Conservation (phyloP, 2,113 vertebrate genomes). For the Podarcis muralis region DNA sequence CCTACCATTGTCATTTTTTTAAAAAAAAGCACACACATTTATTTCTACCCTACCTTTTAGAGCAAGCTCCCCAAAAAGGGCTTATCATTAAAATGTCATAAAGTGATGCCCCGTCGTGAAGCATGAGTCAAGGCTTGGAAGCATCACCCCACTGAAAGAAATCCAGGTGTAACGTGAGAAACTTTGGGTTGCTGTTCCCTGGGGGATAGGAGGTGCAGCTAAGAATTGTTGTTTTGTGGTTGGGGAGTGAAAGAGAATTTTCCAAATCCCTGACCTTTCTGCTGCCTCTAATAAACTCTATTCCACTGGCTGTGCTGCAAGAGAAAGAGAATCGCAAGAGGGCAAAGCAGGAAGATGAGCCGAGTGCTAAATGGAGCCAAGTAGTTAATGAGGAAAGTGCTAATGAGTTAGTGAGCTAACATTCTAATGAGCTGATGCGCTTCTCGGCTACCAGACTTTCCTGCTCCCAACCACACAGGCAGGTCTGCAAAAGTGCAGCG, state of each 20-base stretch:
- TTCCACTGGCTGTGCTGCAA: not conserved
- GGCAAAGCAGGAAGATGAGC: constrained; percentile 54
- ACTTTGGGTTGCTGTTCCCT: not conserved
- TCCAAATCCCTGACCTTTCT: not conserved
- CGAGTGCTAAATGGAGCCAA: constrained; percentile 61
- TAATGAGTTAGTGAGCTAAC: constrained; percentile 72
- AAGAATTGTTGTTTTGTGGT: not conserved
- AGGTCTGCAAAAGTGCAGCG: not conserved
- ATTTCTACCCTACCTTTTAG: no score
- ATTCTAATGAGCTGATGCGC: constrained; percentile 66
- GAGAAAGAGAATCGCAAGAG: not conserved
- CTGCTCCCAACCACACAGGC: not conserved
- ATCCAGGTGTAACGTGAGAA: no score
- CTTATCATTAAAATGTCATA: no score
- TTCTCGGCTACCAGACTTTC: constrained; percentile 33
- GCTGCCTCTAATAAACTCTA: not conserved
- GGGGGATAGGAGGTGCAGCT: not conserved
- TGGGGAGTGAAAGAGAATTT: not conserved
- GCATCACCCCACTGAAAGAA: not conserved
- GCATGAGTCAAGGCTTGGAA: no score
- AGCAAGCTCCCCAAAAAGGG: no score
- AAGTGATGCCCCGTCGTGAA: no score
- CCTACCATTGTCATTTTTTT: no score
- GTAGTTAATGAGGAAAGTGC: constrained; percentile 68
- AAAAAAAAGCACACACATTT: no score